Evolutionary conservation across 2,888 invertebrate species (phyloP).

Genomic region (Diabrotica balteata): DNA sequence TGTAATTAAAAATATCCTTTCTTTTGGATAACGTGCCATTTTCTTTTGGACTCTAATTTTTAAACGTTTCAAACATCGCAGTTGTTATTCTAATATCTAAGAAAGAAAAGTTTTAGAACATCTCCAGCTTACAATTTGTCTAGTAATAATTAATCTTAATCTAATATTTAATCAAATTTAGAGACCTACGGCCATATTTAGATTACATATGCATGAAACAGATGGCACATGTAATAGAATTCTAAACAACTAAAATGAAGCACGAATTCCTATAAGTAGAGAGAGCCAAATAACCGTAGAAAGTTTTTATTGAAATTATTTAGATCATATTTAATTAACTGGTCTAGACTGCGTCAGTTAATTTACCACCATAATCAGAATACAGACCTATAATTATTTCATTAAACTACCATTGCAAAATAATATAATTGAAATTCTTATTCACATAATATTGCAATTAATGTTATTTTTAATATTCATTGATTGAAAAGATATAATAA

Average conservation of each 20-base stretch:
- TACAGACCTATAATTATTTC: not conserved
- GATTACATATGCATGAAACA: not conserved
- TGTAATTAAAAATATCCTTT: too few species aligned
- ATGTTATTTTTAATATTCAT: not conserved
- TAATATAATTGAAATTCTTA: not conserved
- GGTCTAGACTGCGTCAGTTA: not conserved
- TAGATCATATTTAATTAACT: not conserved
- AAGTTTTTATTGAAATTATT: constrained; percentile 6
- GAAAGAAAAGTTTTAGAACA: not conserved
- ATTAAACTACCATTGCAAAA: not conserved
- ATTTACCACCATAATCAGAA: not conserved
- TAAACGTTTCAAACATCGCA: not conserved
- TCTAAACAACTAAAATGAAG: not conserved
- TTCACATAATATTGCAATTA: not conserved
- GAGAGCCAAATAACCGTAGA: not conserved
- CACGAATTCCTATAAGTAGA: not conserved
- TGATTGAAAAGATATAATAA: not conserved
- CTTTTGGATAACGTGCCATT: too few species aligned
- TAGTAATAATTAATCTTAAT: not conserved
- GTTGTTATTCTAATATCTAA: not conserved
- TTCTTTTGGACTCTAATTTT: not conserved
- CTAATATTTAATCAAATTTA: not conserved
- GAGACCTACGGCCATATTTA: not conserved
- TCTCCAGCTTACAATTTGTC: not conserved
- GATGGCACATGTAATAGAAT: not conserved